phyloP scores from a whole-genome alignment of 2,113 vertebrate genomes.

The Pollimyrus isidori region DNA sequence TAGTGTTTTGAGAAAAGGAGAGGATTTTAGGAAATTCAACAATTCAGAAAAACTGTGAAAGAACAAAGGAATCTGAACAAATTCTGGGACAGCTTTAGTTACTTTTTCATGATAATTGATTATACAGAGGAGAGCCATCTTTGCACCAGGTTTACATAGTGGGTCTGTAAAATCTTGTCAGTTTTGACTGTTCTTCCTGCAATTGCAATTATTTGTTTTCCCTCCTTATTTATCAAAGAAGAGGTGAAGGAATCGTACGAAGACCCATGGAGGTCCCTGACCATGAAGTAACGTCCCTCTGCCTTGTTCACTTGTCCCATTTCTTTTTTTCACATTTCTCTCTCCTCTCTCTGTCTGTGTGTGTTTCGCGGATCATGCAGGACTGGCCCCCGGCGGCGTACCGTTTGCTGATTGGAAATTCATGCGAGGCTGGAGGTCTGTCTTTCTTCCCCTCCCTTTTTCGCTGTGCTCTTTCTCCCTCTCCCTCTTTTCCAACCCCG shows the following conservation, averaged over 20 bases:
- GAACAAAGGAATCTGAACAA: background rate
- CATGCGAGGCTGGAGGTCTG: background rate
- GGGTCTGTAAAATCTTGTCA: background rate
- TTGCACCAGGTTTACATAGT: background rate
- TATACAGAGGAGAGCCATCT: background rate
- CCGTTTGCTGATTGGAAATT: slow-evolving; percentile 6
- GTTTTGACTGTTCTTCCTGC: background rate
- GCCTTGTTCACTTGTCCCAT: background rate
- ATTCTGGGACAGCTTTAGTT: background rate
- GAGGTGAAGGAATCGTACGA: background rate
- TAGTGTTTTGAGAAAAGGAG: background rate
- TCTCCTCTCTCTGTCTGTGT: background rate
- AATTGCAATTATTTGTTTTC: background rate
- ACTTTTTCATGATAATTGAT: background rate
- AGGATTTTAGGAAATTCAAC: background rate
- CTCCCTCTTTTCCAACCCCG: background rate
- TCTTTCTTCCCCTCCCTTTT: slow-evolving; percentile 25
- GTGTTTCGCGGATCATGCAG: background rate
- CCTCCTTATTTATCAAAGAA: background rate
- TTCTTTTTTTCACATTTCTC: background rate
- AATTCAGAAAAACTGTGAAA: background rate
- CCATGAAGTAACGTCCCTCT: background rate
- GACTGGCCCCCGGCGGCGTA: background rate
- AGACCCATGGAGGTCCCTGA: background rate
- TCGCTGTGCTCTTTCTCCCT: slow-evolving; percentile 5